phyloP scores from a whole-genome alignment of 1,140 invertebrate genomes.

The Drosophila oshimai region DNA sequence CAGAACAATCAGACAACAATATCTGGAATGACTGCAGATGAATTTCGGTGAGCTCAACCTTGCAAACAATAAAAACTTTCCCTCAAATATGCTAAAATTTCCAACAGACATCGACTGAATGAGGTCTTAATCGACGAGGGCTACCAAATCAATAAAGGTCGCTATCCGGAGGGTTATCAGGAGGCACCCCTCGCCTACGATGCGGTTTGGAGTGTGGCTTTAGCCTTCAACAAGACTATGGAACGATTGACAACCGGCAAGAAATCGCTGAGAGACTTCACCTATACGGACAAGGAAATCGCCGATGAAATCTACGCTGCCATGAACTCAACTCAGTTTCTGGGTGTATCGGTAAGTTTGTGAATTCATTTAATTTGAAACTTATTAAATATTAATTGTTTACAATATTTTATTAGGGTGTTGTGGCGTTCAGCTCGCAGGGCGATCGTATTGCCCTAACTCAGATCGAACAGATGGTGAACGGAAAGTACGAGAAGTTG shows the following conservation, averaged over 20 bases:
- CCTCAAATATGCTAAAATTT: neutral
- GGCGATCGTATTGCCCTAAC: conserved; percentile 99
- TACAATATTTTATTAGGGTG: conserved; percentile 86
- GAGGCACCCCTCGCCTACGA: conserved; percentile 99
- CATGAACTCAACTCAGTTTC: conserved; percentile 98
- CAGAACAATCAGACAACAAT: conserved; percentile 95
- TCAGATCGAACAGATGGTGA: conserved; percentile 98
- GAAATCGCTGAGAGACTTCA: conserved; percentile 95
- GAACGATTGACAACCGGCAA: conserved; percentile 90
- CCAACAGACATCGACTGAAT: conserved; percentile 89
- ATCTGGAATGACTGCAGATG: conserved; percentile 94
- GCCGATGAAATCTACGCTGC: conserved; percentile 97
- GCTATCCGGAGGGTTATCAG: conserved; percentile 97
- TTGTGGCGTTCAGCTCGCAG: conserved; percentile 97
- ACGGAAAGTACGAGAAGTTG: conserved; percentile 97
- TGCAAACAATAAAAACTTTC: neutral
- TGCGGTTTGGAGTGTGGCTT: conserved; percentile 98
- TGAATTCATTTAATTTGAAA: neutral
- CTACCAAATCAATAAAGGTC: conserved; percentile 91
- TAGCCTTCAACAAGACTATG: conserved; percentile 99
- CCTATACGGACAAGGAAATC: conserved; percentile 97
- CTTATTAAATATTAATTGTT: too few relatives aligned
- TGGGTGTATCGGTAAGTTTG: conserved; percentile 96
- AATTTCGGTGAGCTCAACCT: conserved; percentile 85
- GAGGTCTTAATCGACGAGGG: conserved; percentile 89